phyloP scores from a whole-genome alignment of 64 coral and sea anemone genomes.

The Exaiptasia diaphana region DNA sequence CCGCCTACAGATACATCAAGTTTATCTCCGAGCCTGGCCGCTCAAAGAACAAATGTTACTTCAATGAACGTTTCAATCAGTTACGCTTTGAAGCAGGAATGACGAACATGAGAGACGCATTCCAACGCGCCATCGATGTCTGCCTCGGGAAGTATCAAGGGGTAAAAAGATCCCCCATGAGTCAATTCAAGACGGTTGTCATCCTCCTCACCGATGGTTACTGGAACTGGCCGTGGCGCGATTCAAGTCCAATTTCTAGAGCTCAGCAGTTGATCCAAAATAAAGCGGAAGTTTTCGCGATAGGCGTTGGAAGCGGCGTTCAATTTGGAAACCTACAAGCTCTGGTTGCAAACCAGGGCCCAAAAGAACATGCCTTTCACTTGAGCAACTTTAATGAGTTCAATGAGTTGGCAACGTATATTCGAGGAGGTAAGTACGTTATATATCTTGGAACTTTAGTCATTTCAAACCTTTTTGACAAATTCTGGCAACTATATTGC shows the following conservation, averaged over 20 bases:
- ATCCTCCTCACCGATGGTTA: conserved; percentile 66
- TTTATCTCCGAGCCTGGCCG: conserved; percentile 32
- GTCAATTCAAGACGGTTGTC: conserved; percentile 33
- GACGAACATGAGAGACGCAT: conserved; percentile 69
- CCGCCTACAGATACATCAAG: conserved; percentile 14
- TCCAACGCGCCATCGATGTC: conserved; percentile 24
- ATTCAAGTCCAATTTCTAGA: not conserved
- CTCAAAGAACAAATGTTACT: conserved; percentile 66
- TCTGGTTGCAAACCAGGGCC: not conserved
- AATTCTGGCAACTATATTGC: not conserved
- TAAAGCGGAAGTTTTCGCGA: conserved; percentile 41
- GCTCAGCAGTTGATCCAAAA: conserved; percentile 7
- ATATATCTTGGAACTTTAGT: not conserved
- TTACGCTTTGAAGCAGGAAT: not conserved
- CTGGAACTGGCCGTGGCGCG: conserved; percentile 27
- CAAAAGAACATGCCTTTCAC: conserved; percentile 50
- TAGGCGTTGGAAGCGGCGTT: conserved; percentile 58
- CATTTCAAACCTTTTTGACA: not conserved
- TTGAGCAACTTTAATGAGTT: conserved; percentile 63
- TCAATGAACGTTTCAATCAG: conserved; percentile 53
- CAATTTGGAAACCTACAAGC: conserved; percentile 2
- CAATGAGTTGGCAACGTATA: conserved; percentile 64
- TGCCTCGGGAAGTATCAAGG: conserved; percentile 22
- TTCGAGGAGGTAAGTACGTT: conserved; percentile 74
- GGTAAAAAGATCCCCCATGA: not conserved